These are phyloP conservation scores for Allobates femoralis DNA, from an alignment of 2,797 vertebrate genomes.

Conservation along the genomic window DNA sequence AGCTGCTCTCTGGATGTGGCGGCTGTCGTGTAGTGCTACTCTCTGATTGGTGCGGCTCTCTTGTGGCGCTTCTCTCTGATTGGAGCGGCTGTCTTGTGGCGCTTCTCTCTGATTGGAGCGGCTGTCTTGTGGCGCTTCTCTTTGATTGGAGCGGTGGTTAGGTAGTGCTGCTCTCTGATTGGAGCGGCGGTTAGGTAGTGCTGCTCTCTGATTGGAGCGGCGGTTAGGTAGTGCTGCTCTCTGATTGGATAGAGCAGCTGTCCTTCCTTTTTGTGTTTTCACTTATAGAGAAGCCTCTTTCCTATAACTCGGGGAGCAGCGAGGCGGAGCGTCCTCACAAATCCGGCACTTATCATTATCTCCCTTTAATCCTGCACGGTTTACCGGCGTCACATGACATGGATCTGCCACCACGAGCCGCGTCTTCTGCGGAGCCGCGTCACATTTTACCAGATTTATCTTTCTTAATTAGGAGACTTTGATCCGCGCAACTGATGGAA, in stretches of 20 bases:
- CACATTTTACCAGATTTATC: conserved; percentile 30
- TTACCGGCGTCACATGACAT: conserved; percentile 25
- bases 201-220: too few species aligned
- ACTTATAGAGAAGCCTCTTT: too few species aligned
- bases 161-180: too few species aligned
- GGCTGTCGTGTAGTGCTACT: too few species aligned
- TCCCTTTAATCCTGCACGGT: conserved; percentile 31
- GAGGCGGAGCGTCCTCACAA: conserved; percentile 21
- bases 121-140: background rate
- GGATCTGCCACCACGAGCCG: conserved; percentile 3
- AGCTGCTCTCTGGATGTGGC: too few species aligned
- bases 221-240: background rate
- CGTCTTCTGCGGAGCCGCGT: background rate
- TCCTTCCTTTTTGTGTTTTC: too few species aligned
- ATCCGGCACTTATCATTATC: conserved; percentile 6
- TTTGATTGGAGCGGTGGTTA: background rate
- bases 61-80: too few species aligned
- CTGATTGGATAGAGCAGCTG: too few species aligned
- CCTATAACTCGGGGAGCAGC: background rate
- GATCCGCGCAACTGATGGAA: conserved; percentile 35
- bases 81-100: background rate
- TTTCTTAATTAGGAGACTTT: conserved; percentile 41
- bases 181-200: background rate
- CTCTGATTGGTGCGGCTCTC: too few species aligned
- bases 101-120: background rate